A percentile compares a stretch with the other conserved stretches of the same genome.
These are phyloP conservation scores for Melanerpes aurifrons DNA, from an alignment of 2,113 vertebrate genomes.

Conservation along the genomic window DNA sequence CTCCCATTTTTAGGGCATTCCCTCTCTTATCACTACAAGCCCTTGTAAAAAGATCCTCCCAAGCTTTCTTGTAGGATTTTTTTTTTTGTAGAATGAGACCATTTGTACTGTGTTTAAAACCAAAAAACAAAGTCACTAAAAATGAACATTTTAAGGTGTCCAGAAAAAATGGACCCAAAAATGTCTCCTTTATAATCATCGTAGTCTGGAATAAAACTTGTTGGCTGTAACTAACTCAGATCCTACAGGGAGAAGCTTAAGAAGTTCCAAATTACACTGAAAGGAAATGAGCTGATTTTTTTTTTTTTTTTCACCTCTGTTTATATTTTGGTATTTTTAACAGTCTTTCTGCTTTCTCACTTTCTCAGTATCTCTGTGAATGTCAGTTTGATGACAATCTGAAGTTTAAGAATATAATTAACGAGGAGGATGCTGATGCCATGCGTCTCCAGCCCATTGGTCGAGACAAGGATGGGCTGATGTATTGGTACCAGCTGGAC, in stretches of 20 bases:
- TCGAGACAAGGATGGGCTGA: slow-evolving; percentile 89
- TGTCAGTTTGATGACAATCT: slow-evolving; percentile 99
- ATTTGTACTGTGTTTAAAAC: neutral
- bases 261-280: neutral
- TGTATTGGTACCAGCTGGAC: slow-evolving; percentile 98
- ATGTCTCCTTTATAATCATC: neutral
- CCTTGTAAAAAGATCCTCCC: no score
- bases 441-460: slow-evolving; percentile 97
- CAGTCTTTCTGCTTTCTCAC: neutral
- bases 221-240: neutral
- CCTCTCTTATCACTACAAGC: no score
- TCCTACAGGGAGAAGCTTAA: neutral
- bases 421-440: slow-evolving; percentile 93
- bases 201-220: neutral
- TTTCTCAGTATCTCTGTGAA: slow-evolving; percentile 92
- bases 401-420: slow-evolving; percentile 94
- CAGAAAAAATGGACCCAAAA: neutral
- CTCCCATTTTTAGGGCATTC: no score
- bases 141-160: neutral
- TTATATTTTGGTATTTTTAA: neutral
- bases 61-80: no score
- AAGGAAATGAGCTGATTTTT: neutral
- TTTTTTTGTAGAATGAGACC: neutral
- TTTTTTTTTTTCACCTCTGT: neutral
- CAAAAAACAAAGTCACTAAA: neutral